These are phyloP conservation scores for Peromyscus maniculatus DNA, from an alignment of 2,113 vertebrate genomes.

Conservation along the genomic window DNA sequence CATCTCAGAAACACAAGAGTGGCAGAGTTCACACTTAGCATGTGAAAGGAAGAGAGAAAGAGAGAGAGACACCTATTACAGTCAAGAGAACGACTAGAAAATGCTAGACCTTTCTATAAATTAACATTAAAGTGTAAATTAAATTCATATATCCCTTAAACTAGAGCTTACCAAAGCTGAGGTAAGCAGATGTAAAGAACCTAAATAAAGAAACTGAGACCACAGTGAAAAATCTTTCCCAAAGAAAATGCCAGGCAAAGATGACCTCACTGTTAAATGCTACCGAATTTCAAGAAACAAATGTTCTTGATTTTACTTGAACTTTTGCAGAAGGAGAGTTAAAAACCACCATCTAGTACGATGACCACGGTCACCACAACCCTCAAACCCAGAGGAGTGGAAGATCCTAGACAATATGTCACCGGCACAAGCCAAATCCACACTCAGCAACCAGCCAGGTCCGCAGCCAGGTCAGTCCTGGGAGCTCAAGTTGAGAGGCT, in stretches of 20 bases:
- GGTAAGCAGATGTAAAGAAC: slow-evolving; percentile 1
- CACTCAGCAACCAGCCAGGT: background rate
- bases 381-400: background rate
- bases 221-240: slow-evolving; percentile 29
- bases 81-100: background rate
- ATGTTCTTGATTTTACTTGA: slow-evolving; percentile 7
- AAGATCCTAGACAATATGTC: background rate
- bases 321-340: background rate
- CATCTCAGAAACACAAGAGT: background rate
- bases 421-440: background rate
- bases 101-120: background rate
- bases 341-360: background rate
- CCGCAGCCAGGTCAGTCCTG: background rate
- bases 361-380: background rate
- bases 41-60: too few species aligned
- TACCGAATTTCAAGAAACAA: background rate
- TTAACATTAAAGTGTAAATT: slow-evolving; percentile 16
- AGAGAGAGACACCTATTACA: background rate
- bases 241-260: background rate
- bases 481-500: background rate
- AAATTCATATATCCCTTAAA: slow-evolving; percentile 40
- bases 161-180: background rate
- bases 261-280: background rate
- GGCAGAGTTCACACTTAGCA: background rate
- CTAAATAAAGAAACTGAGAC: slow-evolving; percentile 3